Base-by-base conservation (phyloP, 2,888 invertebrate genomes). In the Strigamia maritima region DNA sequence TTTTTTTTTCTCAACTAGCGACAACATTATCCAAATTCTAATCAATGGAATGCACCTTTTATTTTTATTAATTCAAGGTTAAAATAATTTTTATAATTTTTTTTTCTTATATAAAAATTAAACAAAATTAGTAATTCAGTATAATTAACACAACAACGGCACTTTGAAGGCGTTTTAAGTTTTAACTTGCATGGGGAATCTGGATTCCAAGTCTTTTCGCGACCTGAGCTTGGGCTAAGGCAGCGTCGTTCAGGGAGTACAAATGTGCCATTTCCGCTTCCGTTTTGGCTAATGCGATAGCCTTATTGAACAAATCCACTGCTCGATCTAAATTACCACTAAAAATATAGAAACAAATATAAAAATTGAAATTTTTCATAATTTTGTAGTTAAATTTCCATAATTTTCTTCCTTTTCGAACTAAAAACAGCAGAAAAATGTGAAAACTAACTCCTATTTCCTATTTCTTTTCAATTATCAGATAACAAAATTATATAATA, bases 261-360 rank as follows among this genome's bases (percentile, higher is more conserved):
- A 97, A 88, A 86, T 97, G 97, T 35, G 93, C 91, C 90, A 97
- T 90, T 88, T 98, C 97, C 83, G 92, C 89, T 86, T 93, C 92
- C 19, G 94, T 94, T 85, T 94, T 93, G 70, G 94, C 93, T 82
- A 95, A 87, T 79, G 90, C 90, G 81, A 98, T 91, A 44, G 97
- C 97, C 85, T 93, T 94, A 84, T 95, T 93, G 86, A 97, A 97
- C 80, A 94, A 88, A 82, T 92, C 91, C 82, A 97, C 90, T 2
- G 97, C 96, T 83, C 91, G 89, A 80, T 90, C 89, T 82, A 97
- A 88, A 86, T 96, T 92, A 75, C 94, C 94, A 83, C 94, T 94
- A 89, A 81, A 90, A 89, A 75, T 77, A 80, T 60, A 54, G 79
- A 79, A 12, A 40, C 7, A 44, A 80, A 10, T 74, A 38, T 22